Evolutionary conservation across 2,797 vertebrate species (phyloP), one percentile per base, ranked within the genome.

Genomic region (Protosalanx chinensis): DNA sequence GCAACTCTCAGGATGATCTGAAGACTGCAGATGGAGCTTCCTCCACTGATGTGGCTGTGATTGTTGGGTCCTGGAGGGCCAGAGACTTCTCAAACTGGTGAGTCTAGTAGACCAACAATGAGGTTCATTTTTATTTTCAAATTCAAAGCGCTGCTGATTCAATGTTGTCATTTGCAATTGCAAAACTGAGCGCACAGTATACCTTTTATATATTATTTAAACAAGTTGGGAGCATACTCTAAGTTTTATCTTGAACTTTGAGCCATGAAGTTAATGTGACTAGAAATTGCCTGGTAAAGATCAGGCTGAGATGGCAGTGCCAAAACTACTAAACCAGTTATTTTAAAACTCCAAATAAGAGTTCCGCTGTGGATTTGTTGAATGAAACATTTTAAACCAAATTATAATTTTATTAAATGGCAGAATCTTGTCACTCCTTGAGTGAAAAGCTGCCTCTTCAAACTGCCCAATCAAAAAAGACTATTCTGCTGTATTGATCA

Each of bases 1-100:
- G 86, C 12, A 33, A 91, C 70, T 51, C 64, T 41, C 72, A 75
- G 62, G 92, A 93, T 61, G 91, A 95, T 53, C 62, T 89, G 81
- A 79, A 0, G 57, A 72, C 76, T 0, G 81, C 89, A 58, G 71
- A 83, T 59, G 89, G 86, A 29, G 83, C 81, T 69, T 72, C 74
- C 27, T 70, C 81, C 35, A 60, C 71, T 0, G 76, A 82, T 18
- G 68, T 91, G 46, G 68, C 81, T 5, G 77, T 73, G 64, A 72
- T 88, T 13, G 2, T 92, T 49, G 53, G 69, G 6, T 91, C 84
- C 20, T 95, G 93, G 94, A 85, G 15, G 10, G 91, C 91, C 0
- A 79, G 62, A 23, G 94, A 95, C 74, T 92, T 94, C 75, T 87
- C 88, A 57, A 75, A 68, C 68, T 95, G 93, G 93, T 95, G 77